Percentiles rank a stretch among this genome's conserved stretches.
Conservation (phyloP, 2,888 invertebrate species). For the Schizotus pectinicornis region DNA sequence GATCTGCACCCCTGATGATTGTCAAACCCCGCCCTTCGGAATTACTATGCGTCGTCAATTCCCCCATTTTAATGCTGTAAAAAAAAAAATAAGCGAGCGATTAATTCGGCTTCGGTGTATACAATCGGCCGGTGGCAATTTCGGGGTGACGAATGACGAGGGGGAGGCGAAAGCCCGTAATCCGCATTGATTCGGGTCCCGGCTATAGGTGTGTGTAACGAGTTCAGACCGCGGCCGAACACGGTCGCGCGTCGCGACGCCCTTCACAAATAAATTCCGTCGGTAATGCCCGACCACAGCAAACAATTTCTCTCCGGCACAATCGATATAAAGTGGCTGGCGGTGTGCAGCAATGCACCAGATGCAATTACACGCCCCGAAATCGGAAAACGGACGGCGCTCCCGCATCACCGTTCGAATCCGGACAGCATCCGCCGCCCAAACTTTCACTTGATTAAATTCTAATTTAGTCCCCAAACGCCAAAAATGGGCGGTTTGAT, state of each 20-base stretch:
- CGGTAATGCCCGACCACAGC: slow-evolving; percentile 13
- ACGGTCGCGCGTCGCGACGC: background rate
- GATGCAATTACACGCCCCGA: slow-evolving; percentile 1
- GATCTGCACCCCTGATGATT: no score
- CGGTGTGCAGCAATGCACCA: slow-evolving; percentile 1
- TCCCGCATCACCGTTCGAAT: background rate
- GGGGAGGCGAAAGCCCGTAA: background rate
- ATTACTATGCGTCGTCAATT: no score
- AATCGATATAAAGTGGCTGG: slow-evolving; percentile 19
- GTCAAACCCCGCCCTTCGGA: no score
- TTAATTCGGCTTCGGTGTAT: background rate
- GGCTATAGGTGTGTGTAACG: slow-evolving; percentile 15
- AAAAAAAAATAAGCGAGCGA: no score
- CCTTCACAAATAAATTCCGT: slow-evolving; percentile 16
- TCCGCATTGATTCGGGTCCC: slow-evolving; percentile 10
- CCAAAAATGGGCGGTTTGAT: no score
- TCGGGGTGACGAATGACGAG: slow-evolving; percentile 12
- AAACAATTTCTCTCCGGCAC: slow-evolving; percentile 14
- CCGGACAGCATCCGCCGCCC: background rate
- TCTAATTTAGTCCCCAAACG: no score
- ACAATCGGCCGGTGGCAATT: background rate
- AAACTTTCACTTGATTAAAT: no score
- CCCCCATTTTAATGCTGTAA: no score
- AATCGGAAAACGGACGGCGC: background rate
- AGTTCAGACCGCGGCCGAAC: slow-evolving; percentile 6